These are phyloP conservation scores for Myotis planiceps DNA, from an alignment of 2,797 vertebrate genomes.

Conservation along the genomic window DNA sequence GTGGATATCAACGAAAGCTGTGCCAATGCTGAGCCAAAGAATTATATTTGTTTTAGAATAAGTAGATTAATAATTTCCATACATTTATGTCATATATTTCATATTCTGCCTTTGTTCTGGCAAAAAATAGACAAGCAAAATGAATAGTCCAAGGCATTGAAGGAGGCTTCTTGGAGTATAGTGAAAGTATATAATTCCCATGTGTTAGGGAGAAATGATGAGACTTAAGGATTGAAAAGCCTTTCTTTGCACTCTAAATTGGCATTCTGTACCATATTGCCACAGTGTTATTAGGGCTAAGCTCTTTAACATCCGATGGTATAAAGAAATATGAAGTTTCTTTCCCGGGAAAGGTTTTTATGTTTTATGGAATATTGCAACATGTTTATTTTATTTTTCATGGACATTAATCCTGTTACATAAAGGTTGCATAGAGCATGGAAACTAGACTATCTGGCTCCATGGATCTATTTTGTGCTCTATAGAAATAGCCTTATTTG, in stretches of 20 bases:
- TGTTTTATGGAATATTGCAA: background rate
- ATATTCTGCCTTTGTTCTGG: slow-evolving; percentile 31
- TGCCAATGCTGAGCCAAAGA: background rate
- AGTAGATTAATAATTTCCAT: background rate
- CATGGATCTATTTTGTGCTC: background rate
- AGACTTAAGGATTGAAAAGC: background rate
- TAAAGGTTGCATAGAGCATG: background rate
- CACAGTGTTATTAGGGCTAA: background rate
- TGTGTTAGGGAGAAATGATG: slow-evolving; percentile 4
- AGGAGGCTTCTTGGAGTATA: background rate
- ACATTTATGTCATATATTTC: background rate
- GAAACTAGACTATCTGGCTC: background rate
- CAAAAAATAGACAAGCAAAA: background rate
- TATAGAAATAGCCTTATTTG: background rate
- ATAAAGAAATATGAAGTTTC: background rate
- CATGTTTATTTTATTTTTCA: background rate
- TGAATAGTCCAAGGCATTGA: background rate
- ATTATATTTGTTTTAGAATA: slow-evolving; percentile 34
- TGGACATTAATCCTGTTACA: background rate
- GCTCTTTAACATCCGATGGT: background rate
- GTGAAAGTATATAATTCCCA: background rate
- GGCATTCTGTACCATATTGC: background rate
- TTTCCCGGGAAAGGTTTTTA: background rate
- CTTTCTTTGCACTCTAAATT: background rate
- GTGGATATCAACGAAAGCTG: background rate